phyloP scores from a whole-genome alignment of 2,888 invertebrate genomes.

The Drosophila buzzatii region DNA sequence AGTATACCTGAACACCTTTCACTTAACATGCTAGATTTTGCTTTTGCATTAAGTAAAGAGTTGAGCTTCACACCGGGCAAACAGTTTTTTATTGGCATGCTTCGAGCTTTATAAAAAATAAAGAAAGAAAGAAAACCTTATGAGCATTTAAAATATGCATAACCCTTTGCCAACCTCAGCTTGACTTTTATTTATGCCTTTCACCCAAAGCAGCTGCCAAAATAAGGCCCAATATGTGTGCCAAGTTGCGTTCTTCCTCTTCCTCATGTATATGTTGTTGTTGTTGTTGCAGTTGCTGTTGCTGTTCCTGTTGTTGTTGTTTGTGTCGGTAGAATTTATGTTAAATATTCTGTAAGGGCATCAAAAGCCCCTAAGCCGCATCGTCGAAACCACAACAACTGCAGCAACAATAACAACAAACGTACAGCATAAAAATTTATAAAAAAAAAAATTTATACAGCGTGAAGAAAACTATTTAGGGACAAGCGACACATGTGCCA shows the following conservation, averaged over 20 bases:
- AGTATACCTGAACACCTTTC: slow-evolving; percentile 5
- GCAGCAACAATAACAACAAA: slow-evolving; percentile 44
- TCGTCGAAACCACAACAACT: slow-evolving; percentile 33
- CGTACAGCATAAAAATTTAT: slow-evolving; percentile 26
- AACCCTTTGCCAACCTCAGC: slow-evolving; percentile 41
- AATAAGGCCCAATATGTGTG: slow-evolving; percentile 51
- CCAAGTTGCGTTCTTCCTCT: slow-evolving; percentile 47
- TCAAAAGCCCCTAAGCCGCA: slow-evolving; percentile 48
- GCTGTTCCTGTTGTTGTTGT: slow-evolving; percentile 35
- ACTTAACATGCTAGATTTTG: slow-evolving; percentile 15
- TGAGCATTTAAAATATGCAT: slow-evolving; percentile 39
- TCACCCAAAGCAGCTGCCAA: slow-evolving; percentile 63
- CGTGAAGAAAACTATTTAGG: slow-evolving; percentile 51
- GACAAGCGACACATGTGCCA: slow-evolving; percentile 68
- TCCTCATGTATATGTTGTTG: slow-evolving; percentile 18
- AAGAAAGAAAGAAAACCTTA: slow-evolving; percentile 12
- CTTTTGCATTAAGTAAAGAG: not conserved
- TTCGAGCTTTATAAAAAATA: slow-evolving; percentile 5
- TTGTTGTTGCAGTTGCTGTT: slow-evolving; percentile 11
- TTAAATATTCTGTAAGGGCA: slow-evolving; percentile 60
- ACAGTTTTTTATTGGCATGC: slow-evolving; percentile 6
- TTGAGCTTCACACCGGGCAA: slow-evolving; percentile 5
- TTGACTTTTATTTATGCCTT: slow-evolving; percentile 62
- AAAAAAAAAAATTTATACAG: slow-evolving; percentile 15
- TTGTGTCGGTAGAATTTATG: slow-evolving; percentile 68